Evolutionary conservation across 2,113 vertebrate genomes (phyloP), one percentile per base, ranked within the genome.

Genomic region (Eublepharis macularius): DNA sequence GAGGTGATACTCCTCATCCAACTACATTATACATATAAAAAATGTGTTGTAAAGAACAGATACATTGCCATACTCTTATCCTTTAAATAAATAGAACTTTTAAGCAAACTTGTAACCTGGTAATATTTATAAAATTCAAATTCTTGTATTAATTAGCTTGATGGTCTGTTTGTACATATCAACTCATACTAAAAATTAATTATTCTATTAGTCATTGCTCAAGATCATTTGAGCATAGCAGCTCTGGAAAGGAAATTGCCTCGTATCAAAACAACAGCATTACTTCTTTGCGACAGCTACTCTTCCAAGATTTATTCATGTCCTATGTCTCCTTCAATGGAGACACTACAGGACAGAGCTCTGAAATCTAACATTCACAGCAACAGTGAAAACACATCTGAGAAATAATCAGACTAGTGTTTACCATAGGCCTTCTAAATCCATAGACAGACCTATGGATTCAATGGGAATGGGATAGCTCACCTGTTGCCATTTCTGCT

Each of bases 401-500:
- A 81, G 4, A 51, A 81, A 26, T 6, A 21, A 36, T 49, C 45
- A 49, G 54, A 65, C 12, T 29, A 3, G 11, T 36, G 26, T 43
- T 80, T 34, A 39, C n/a, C 10, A 39, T 2, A 69, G 39, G 14
- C 29, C 45, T 43, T 45, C 10, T 19, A 36, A 4, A 39, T 82
- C n/a, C 14, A 19, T 43, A 65, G 19, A 47, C 2, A 32, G 19
- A 10, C 13, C 24, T 32, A 43, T 51, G n/a, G n/a, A 76, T 32
- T 66, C 39, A 69, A 6, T 13, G 36, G 43, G 68, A 65, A 69
- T 76, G 76, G 10, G 7, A 72, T 26, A 73, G 32, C 92, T 95
- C 87, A 99, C 98, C 98, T 99, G 98, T 91, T 99, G 98, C 99
- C 98, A 99, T 89, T 98, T 97, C 90, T 98, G 98, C 66, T 98